These are phyloP conservation scores for Phocoena phocoena DNA, from an alignment of 2,113 vertebrate species.

Conservation along the genomic window DNA sequence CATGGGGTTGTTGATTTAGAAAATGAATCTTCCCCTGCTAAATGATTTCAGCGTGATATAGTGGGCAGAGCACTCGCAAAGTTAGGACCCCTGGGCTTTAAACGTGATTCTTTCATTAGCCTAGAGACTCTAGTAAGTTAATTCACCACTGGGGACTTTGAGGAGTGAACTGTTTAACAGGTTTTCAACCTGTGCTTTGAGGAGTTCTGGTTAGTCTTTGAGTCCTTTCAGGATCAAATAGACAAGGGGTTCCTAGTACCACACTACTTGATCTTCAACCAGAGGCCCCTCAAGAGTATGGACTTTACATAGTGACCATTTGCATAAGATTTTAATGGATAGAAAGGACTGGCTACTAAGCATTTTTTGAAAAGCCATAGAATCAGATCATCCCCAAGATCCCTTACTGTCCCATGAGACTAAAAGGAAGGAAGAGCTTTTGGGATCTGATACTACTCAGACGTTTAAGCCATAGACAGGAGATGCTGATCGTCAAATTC, in stretches of 20 bases:
- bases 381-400: background rate
- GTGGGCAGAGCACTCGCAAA: background rate
- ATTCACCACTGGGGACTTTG: background rate
- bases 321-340: background rate
- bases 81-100: background rate
- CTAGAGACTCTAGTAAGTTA: background rate
- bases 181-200: background rate
- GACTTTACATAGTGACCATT: background rate
- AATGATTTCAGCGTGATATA: background rate
- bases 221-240: background rate
- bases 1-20: background rate
- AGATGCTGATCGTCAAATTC: slow-evolving; percentile 44
- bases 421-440: slow-evolving; percentile 40
- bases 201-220: background rate
- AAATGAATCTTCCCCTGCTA: background rate
- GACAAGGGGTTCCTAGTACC: background rate
- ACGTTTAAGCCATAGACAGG: slow-evolving; percentile 35
- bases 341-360: background rate
- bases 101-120: background rate
- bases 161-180: background rate
- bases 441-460: slow-evolving; percentile 32
- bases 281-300: background rate
- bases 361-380: slow-evolving; percentile 2
- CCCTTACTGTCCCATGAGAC: background rate
- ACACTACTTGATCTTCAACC: background rate